Evolutionary conservation across 2,888 invertebrate genomes (phyloP).

Genomic region (Agapostemon virescens): DNA sequence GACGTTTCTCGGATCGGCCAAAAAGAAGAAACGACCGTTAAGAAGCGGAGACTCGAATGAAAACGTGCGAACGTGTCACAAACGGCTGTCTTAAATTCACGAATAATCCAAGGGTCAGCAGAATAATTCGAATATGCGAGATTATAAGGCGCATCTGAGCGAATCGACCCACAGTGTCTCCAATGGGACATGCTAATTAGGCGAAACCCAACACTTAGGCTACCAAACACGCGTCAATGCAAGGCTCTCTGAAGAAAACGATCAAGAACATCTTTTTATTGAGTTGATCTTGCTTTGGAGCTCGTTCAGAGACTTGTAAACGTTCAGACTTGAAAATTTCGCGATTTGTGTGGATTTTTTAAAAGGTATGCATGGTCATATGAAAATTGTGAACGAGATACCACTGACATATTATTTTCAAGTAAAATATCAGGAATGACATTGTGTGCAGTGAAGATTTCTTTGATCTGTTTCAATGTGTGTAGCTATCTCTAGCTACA

Average conservation of each 20-base stretch:
- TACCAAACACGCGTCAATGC: not conserved
- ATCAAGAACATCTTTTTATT: no score
- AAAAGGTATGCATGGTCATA: no score
- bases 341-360: no score
- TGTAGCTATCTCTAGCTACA: no score
- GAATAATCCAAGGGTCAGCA: not conserved
- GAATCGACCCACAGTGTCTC: not conserved
- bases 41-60: not conserved
- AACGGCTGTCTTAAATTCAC: not conserved
- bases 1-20: not conserved
- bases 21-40: not conserved
- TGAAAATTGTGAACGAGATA: no score
- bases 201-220: not conserved
- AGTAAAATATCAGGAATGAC: no score
- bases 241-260: not conserved
- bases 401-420: no score
- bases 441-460: no score
- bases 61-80: not conserved
- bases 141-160: not conserved
- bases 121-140: not conserved
- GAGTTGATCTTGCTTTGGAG: no score
- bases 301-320: no score
- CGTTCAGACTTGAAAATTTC: no score
- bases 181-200: not conserved
- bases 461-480: no score